Percentiles rank a stretch among this genome's conserved stretches.
Conservation (phyloP, 2,113 vertebrate genomes). For the Entomyzon cyanotis region DNA sequence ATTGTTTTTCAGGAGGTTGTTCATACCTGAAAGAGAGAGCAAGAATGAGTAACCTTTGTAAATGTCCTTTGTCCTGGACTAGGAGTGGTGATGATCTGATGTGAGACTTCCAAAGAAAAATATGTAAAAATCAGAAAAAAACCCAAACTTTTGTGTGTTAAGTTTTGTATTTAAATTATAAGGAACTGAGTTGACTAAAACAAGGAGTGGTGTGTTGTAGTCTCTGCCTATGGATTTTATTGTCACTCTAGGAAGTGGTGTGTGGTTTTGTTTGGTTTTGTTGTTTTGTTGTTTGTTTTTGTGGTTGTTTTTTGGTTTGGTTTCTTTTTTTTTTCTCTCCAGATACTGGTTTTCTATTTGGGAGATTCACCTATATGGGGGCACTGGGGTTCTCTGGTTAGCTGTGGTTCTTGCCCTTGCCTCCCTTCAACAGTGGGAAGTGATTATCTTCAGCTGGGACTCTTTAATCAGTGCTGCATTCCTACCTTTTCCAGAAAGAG, state of each 20-base stretch:
- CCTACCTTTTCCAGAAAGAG: background rate
- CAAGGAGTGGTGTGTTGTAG: background rate
- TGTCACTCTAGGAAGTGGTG: background rate
- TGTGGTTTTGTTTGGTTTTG: background rate
- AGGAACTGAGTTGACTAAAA: background rate
- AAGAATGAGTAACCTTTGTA: background rate
- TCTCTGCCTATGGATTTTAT: background rate
- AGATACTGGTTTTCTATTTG: background rate
- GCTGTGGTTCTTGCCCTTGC: background rate
- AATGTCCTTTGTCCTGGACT: background rate
- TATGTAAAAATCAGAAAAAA: fast-evolving
- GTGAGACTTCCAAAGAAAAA: background rate
- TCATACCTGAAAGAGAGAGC: background rate
- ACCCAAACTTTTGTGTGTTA: background rate
- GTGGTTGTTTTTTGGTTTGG: too few relatives aligned
- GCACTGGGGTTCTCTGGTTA: background rate
- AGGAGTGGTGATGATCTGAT: background rate
- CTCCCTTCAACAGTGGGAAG: background rate
- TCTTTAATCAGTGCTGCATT: background rate
- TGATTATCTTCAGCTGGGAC: background rate
- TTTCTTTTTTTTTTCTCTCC: too few relatives aligned
- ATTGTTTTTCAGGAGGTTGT: background rate
- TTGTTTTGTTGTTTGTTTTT: background rate
- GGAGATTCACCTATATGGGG: background rate
- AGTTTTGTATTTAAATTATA: background rate